These are phyloP conservation scores for Gnathonemus longibarbis DNA, from an alignment of 2,113 vertebrate species.

Conservation along the genomic window DNA sequence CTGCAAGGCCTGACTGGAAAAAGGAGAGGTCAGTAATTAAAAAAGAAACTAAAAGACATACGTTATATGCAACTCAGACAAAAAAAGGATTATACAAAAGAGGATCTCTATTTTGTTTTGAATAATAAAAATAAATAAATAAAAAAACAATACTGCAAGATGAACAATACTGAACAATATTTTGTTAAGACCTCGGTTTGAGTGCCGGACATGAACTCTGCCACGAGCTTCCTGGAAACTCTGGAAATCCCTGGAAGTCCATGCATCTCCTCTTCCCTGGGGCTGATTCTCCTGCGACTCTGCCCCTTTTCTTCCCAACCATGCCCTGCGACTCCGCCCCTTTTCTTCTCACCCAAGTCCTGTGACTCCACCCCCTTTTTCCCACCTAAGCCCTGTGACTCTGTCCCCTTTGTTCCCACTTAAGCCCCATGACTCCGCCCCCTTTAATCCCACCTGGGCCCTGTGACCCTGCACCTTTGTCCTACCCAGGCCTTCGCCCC, in stretches of 20 bases:
- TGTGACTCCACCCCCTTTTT: background rate
- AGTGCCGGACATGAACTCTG: constrained; percentile 26
- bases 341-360: background rate
- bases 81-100: constrained; percentile 42
- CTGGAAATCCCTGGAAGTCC: background rate
- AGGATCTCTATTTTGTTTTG: constrained; percentile 44
- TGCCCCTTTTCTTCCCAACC: background rate
- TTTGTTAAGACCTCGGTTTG: constrained; percentile 35
- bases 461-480: constrained; percentile 11
- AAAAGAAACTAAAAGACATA: constrained; percentile 33
- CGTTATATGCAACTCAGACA: constrained; percentile 48
- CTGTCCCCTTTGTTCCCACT: background rate
- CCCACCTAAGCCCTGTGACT: background rate
- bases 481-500: constrained; percentile 7
- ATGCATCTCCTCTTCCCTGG: constrained; percentile 21
- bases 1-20: constrained; percentile 56
- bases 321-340: background rate
- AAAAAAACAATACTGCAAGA: constrained; percentile 42
- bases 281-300: constrained; percentile 31
- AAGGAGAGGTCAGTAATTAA: constrained; percentile 52
- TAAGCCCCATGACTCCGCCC: constrained; percentile 1
- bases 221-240: constrained; percentile 20
- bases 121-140: constrained; percentile 37
- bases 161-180: constrained; percentile 29
- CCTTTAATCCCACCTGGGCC: background rate